phyloP scores from a whole-genome alignment of 2,113 vertebrate genomes.

The Ictalurus furcatus region DNA sequence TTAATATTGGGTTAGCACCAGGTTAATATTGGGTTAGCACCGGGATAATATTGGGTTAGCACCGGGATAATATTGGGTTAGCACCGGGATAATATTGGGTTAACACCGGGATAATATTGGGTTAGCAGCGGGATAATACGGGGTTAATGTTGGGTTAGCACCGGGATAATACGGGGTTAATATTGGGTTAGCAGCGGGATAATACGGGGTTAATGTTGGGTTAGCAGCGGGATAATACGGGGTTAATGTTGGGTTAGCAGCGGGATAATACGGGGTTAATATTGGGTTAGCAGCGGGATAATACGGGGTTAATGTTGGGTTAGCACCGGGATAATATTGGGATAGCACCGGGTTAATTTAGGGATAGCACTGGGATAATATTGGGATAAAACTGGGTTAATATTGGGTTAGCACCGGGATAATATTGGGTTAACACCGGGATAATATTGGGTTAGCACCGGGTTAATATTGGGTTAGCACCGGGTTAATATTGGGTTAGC shows the following conservation, averaged over 20 bases:
- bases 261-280: background rate
- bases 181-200: too few species aligned
- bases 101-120: too few species aligned
- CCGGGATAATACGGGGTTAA: background rate
- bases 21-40: background rate
- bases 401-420: background rate
- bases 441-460: background rate
- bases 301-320: too few species aligned
- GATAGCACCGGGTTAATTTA: background rate
- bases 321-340: background rate
- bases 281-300: too few species aligned
- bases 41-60: background rate
- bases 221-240: background rate
- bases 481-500: background rate
- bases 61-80: too few species aligned
- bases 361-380: background rate
- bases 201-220: too few species aligned
- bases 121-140: background rate
- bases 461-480: background rate
- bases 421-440: too few species aligned
- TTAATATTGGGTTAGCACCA: background rate
- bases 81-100: too few species aligned
- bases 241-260: too few species aligned
- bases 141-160: too few species aligned
- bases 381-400: too few species aligned